Conservation (phyloP, 2,888 invertebrate genomes). For the Hypolimnas misippus region DNA sequence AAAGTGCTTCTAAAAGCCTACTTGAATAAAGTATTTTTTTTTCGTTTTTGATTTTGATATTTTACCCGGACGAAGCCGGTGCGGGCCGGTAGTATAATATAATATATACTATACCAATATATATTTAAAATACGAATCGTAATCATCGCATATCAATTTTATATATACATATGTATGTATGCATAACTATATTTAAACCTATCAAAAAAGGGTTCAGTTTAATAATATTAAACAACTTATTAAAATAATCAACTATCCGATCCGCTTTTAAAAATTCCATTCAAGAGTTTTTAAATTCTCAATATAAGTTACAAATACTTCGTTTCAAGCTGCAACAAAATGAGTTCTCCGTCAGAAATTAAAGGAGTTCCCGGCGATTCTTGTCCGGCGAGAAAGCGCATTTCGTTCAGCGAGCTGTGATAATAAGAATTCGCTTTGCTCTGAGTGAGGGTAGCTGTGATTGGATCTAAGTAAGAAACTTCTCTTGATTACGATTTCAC, state of each 20-base stretch:
- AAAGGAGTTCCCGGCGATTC: conserved; percentile 1
- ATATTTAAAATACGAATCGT: too few species aligned
- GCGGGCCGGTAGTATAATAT: too few species aligned
- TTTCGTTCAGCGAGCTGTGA: conserved; percentile 27
- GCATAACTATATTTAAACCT: too few species aligned
- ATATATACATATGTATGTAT: too few species aligned
- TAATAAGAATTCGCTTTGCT: conserved; percentile 36
- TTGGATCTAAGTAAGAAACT: conserved; percentile 38
- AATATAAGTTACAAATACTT: conserved; percentile 10
- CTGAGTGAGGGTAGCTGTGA: conserved; percentile 40
- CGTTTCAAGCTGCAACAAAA: conserved; percentile 8
- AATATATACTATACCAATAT: too few species aligned
- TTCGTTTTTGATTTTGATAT: too few species aligned
- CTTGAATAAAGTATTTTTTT: too few species aligned
- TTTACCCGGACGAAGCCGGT: too few species aligned
- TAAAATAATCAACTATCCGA: neutral
- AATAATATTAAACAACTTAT: too few species aligned
- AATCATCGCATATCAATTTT: too few species aligned
- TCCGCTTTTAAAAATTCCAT: neutral
- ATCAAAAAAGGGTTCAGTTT: too few species aligned
- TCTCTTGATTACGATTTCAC: conserved; percentile 23
- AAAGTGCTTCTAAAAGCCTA: too few species aligned
- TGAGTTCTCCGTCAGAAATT: conserved; percentile 6
- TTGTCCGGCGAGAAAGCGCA: conserved; percentile 20
- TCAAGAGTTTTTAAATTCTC: conserved; percentile 7